Conservation (phyloP, 2,113 vertebrate genomes). For the Saimiri boliviensis region DNA sequence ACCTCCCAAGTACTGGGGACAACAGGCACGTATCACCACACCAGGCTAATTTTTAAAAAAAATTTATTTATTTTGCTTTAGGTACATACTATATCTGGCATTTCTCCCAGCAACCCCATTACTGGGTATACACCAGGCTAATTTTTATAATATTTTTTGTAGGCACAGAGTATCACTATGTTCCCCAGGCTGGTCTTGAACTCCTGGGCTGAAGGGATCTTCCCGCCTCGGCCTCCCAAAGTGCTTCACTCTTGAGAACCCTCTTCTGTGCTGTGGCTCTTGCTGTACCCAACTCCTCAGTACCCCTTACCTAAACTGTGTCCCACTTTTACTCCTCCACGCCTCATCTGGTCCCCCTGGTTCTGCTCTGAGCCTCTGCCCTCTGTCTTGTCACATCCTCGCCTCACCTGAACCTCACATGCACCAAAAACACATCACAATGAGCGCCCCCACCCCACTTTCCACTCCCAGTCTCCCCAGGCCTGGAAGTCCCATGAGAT, state of each 20-base stretch:
- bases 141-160: too few species aligned
- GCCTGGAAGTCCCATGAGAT: background rate
- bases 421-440: fast-evolving
- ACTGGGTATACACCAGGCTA: too few species aligned
- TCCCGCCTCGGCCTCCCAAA: too few species aligned
- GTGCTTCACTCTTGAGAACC: background rate
- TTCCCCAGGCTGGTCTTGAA: too few species aligned
- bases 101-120: too few species aligned
- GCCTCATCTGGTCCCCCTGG: background rate
- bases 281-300: background rate
- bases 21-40: background rate
- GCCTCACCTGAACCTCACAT: background rate
- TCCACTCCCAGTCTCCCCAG: background rate
- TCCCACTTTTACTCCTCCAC: background rate
- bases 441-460: background rate
- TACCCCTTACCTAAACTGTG: background rate
- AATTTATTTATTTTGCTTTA: too few species aligned
- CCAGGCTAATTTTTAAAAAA: too few species aligned
- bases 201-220: too few species aligned
- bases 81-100: too few species aligned
- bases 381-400: background rate
- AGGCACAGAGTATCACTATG: too few species aligned
- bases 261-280: background rate
- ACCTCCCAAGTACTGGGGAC: background rate
- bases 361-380: background rate